phyloP scores from a whole-genome alignment of 1,140 invertebrate genomes.

The Temnothorax longispinosus region DNA sequence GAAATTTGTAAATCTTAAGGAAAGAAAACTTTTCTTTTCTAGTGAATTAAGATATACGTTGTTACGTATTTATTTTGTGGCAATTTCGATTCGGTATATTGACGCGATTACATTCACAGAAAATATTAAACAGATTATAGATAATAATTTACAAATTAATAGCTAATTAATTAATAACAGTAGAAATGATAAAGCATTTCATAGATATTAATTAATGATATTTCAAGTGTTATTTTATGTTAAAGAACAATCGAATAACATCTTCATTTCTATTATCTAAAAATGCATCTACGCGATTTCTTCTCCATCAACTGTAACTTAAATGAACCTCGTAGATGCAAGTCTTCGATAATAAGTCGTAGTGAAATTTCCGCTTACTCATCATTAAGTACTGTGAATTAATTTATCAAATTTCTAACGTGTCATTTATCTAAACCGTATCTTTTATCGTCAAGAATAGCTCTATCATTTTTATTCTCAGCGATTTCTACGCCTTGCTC shows the following conservation, averaged over 20 bases:
- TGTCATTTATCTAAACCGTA: conserved; percentile 3
- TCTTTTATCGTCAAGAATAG: neutral
- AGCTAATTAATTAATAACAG: neutral
- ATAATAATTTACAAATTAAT: neutral
- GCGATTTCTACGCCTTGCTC: neutral
- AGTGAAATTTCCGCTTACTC: neutral
- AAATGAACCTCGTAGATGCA: neutral
- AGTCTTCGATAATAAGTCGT: neutral
- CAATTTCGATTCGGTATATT: neutral
- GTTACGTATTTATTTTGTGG: neutral
- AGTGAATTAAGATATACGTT: too few species aligned
- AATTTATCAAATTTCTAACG: neutral
- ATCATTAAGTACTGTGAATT: neutral
- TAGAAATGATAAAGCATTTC: neutral
- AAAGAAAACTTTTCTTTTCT: too few species aligned
- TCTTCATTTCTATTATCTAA: conserved; percentile 9
- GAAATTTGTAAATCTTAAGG: too few species aligned
- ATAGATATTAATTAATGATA: neutral
- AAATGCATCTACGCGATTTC: neutral
- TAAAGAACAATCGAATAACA: neutral
- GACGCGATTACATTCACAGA: neutral
- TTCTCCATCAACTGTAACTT: neutral
- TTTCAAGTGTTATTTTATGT: neutral
- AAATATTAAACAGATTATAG: neutral
- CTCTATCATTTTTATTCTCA: neutral